Percentiles rank a stretch among this genome's conserved stretches.
These are phyloP conservation scores for Caenorhabditis brenneri DNA, from an alignment of 1,140 invertebrate species.

Conservation along the genomic window DNA sequence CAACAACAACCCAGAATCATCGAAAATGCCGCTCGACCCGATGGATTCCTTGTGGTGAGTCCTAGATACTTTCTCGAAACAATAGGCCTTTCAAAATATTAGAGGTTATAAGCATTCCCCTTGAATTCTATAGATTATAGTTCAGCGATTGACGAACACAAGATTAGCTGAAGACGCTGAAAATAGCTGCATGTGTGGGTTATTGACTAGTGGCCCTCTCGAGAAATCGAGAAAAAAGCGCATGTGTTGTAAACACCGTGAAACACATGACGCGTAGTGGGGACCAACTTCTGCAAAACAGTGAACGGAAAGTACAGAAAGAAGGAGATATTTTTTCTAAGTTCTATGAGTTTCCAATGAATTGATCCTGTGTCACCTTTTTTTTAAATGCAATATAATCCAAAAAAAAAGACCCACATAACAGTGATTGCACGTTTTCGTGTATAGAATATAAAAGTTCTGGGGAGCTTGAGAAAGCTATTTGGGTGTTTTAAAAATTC, in stretches of 20 bases:
- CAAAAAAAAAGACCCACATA: no score
- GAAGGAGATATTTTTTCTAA: neutral
- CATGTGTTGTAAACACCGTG: slow-evolving; percentile 26
- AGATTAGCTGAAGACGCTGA: slow-evolving; percentile 1
- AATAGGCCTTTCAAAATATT: neutral
- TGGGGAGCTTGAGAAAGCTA: no score
- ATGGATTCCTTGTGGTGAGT: slow-evolving; percentile 31
- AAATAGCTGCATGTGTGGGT: neutral
- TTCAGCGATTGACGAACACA: slow-evolving; percentile 20
- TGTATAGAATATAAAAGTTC: no score
- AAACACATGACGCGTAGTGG: slow-evolving; percentile 21
- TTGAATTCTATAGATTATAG: neutral
- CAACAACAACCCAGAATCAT: neutral
- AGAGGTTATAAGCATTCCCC: neutral
- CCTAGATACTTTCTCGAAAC: neutral
- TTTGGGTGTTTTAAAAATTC: no score
- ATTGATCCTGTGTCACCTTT: no score
- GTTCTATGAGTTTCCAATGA: no score
- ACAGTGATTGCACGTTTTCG: no score
- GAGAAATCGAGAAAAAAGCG: slow-evolving; percentile 13
- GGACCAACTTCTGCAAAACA: neutral
- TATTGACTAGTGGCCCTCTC: neutral
- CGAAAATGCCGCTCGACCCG: slow-evolving; percentile 29
- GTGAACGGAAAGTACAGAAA: neutral
- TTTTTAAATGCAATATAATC: no score